phyloP scores from a whole-genome alignment of 2,113 vertebrate genomes.

The Otis tarda region DNA sequence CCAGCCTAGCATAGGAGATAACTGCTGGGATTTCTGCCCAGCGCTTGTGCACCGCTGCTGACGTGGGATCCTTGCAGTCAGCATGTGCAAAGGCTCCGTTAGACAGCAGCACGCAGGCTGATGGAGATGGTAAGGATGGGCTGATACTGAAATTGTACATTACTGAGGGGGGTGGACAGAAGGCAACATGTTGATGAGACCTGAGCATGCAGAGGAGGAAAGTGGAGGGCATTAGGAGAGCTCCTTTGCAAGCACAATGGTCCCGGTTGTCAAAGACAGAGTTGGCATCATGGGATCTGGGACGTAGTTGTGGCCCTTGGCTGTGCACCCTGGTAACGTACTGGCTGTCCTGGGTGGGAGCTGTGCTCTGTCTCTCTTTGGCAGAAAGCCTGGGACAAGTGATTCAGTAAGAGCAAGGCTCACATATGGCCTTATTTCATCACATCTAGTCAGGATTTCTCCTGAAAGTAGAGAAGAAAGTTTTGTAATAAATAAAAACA shows the following conservation, averaged over 20 bases:
- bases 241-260: neutral
- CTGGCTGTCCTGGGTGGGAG: neutral
- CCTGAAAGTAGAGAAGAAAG: neutral
- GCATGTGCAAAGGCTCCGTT: neutral
- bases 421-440: neutral
- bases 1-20: neutral
- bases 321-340: rapidly evolving
- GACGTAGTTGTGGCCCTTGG: neutral
- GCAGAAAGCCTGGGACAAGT: neutral
- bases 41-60: neutral
- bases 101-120: neutral
- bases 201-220: neutral
- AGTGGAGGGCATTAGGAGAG: neutral
- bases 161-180: neutral
- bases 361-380: rapidly evolving
- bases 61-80: rapidly evolving
- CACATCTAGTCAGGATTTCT: neutral
- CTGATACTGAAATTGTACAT: neutral
- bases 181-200: neutral
- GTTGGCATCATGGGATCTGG: neutral
- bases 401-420: neutral
- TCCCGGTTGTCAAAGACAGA: neutral
- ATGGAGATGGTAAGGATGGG: neutral
- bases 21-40: neutral
- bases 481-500: neutral